These are phyloP conservation scores for Spea bombifrons DNA, from an alignment of 2,113 vertebrate species.

Conservation along the genomic window DNA sequence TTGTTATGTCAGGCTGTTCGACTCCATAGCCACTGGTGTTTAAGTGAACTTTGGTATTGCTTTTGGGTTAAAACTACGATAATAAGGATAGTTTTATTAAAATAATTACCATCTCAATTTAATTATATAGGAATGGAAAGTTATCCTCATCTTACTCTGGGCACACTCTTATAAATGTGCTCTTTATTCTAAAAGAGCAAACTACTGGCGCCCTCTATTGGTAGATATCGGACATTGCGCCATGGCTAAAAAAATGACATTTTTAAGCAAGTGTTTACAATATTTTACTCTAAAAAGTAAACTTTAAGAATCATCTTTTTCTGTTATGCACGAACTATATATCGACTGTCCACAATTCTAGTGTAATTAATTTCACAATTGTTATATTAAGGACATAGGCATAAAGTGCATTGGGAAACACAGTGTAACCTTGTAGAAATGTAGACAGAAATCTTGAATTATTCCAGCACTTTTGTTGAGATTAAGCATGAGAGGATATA, in stretches of 20 bases:
- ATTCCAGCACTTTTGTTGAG: too few relatives aligned
- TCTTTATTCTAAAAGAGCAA: conserved; percentile 54
- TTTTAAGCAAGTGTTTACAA: too few relatives aligned
- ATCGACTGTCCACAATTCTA: too few relatives aligned
- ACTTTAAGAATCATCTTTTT: too few relatives aligned
- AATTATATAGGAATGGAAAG: conserved; percentile 70
- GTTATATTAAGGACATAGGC: too few relatives aligned
- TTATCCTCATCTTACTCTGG: conserved; percentile 66
- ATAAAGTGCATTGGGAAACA: too few relatives aligned
- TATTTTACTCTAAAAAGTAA: too few relatives aligned
- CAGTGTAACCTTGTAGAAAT: too few relatives aligned
- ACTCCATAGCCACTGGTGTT: background rate
- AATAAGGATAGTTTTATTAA: conserved; percentile 52
- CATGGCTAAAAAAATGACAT: background rate
- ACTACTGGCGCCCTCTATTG: conserved; percentile 59
- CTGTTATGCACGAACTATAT: too few relatives aligned
- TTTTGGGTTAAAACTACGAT: background rate
- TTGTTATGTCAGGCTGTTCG: background rate
- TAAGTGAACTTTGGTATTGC: background rate
- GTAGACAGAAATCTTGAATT: too few relatives aligned
- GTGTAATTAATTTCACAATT: too few relatives aligned
- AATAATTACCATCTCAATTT: conserved; percentile 53
- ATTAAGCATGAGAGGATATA: too few relatives aligned
- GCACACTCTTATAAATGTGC: conserved; percentile 40
- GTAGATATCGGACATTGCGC: conserved; percentile 45